Evolutionary conservation across 2,113 vertebrate genomes (phyloP).

Genomic region (Polypterus senegalus): DNA sequence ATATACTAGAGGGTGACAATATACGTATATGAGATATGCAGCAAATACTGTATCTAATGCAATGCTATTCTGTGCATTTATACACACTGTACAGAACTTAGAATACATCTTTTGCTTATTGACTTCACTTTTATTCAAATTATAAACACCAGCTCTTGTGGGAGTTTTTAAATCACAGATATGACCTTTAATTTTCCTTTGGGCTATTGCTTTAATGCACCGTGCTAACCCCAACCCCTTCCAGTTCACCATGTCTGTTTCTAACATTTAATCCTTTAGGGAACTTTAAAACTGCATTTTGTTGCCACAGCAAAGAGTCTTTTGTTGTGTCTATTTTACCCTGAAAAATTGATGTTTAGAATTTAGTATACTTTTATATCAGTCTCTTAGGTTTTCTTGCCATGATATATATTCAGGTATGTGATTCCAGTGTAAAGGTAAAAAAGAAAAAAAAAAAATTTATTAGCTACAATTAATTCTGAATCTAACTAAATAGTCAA

Average conservation of each 20-base stretch:
- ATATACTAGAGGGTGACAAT: neutral
- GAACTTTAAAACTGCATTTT: constrained; percentile 4
- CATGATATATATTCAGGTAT: constrained; percentile 2
- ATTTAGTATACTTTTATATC: constrained; percentile 5
- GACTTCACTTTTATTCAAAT: constrained; percentile 4
- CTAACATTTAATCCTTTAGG: constrained; percentile 1
- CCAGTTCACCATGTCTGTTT: constrained; percentile 5
- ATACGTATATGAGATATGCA: neutral
- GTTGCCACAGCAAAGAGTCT: constrained; percentile 3
- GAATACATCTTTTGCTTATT: neutral
- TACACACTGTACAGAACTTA: neutral
- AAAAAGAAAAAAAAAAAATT: too few relatives aligned
- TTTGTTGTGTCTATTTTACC: constrained; percentile 5
- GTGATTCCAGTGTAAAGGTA: neutral
- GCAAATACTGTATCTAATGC: neutral
- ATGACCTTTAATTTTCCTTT: constrained; percentile 7
- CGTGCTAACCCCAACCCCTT: too few relatives aligned
- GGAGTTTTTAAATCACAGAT: constrained; percentile 6
- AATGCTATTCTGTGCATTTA: neutral
- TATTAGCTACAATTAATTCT: too few relatives aligned
- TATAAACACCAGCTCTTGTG: neutral
- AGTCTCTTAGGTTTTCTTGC: neutral
- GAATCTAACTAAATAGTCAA: too few relatives aligned
- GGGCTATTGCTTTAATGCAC: constrained; percentile 1
- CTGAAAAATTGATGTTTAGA: constrained; percentile 7